phyloP scores from a whole-genome alignment of 1,140 invertebrate genomes.

The Zophobas morio region DNA sequence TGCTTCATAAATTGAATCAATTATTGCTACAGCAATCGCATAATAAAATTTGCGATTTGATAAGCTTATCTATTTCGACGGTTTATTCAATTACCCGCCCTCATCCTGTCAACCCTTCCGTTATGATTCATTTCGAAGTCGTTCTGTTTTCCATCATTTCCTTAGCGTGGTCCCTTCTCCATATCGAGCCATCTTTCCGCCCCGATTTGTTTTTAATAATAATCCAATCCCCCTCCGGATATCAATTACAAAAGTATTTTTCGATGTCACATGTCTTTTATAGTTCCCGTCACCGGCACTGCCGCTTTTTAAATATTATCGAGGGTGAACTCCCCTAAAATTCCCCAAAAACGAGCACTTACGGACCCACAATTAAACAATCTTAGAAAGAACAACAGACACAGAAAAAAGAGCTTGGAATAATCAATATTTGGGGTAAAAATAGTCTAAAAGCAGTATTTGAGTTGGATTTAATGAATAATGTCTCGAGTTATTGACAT shows the following conservation, averaged over 20 bases:
- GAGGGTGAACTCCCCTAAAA: neutral
- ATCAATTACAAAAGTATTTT: conserved; percentile 60
- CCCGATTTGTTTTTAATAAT: conserved; percentile 57
- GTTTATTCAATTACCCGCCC: conserved; percentile 45
- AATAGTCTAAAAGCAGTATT: too few species aligned
- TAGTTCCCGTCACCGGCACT: conserved; percentile 47
- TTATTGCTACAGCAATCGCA: conserved; percentile 32
- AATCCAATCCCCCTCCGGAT: conserved; percentile 49
- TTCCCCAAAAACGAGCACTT: too few species aligned
- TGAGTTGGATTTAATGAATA: too few species aligned
- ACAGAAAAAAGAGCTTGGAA: too few species aligned
- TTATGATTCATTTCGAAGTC: conserved; percentile 42
- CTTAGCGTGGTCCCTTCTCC: conserved; percentile 16
- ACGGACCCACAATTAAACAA: too few species aligned
- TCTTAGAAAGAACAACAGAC: too few species aligned
- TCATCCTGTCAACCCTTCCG: conserved; percentile 39
- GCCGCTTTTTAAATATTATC: conserved; percentile 34
- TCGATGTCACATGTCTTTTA: conserved; percentile 61
- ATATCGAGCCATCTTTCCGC: conserved; percentile 50
- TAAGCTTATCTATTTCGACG: conserved; percentile 48
- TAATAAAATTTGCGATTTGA: conserved; percentile 47
- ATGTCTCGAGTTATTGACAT: too few species aligned
- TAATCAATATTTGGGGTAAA: too few species aligned
- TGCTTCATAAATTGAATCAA: conserved; percentile 42
- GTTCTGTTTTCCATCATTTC: conserved; percentile 37